Evolutionary conservation across 2,888 invertebrate genomes (phyloP).

Genomic region (Brachyopa scutellaris): DNA sequence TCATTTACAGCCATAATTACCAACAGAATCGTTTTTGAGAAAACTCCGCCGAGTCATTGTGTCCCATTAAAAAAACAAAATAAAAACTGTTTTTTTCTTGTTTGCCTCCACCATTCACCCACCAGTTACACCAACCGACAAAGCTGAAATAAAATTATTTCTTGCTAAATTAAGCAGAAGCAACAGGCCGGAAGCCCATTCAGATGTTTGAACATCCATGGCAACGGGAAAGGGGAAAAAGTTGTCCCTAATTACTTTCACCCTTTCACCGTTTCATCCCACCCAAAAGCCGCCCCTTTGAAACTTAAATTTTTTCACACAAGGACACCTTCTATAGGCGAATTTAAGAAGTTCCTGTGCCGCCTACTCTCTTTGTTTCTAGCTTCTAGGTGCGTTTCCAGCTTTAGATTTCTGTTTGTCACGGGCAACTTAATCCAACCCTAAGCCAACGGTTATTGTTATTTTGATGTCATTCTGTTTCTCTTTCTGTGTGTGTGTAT

Average conservation of each 20-base stretch:
- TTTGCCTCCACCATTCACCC: not conserved
- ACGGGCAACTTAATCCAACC: conserved; percentile 50
- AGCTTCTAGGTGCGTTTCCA: not conserved
- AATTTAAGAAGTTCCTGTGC: not conserved
- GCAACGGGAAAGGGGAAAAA: conserved; percentile 1
- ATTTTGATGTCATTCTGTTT: conserved; percentile 41
- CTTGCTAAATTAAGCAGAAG: conserved; percentile 49
- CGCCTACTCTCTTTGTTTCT: too few species aligned
- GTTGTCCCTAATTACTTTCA: conserved; percentile 45
- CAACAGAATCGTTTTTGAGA: conserved; percentile 3
- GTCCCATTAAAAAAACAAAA: conserved; percentile 1
- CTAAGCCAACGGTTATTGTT: conserved; percentile 45
- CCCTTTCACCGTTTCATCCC: conserved; percentile 7
- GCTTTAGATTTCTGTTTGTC: conserved; percentile 35
- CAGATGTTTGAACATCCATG: conserved; percentile 28
- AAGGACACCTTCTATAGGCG: conserved; percentile 21
- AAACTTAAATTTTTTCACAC: too few species aligned
- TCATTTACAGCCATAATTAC: conserved; percentile 29
- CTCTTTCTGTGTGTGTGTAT: not conserved
- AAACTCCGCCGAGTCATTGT: conserved; percentile 8
- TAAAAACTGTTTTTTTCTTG: too few species aligned
- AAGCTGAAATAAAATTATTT: conserved; percentile 50
- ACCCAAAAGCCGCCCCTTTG: not conserved
- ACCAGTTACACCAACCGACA: not conserved
- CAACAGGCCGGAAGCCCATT: conserved; percentile 54